Evolutionary conservation across 2,888 invertebrate genomes (phyloP).

Genomic region (Phengaris alcon): DNA sequence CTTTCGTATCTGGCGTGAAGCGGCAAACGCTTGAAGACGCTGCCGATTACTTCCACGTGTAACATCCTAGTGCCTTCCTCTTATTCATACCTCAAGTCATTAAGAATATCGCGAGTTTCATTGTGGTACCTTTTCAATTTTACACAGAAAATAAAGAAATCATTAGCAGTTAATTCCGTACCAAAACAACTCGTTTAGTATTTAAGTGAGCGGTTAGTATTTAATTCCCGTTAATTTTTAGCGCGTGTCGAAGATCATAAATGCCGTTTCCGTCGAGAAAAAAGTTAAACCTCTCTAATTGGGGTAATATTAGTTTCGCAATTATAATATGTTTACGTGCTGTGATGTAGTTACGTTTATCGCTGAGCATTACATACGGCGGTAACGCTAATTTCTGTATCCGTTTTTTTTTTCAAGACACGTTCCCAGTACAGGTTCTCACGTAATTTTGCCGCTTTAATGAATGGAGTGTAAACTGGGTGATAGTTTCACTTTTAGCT

Average conservation of each 20-base stretch:
- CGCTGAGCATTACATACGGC: conserved; percentile 8
- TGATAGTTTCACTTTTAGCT: conserved; percentile 27
- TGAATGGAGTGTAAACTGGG: conserved; percentile 27
- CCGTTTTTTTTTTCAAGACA: conserved; percentile 21
- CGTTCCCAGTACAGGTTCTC: conserved; percentile 25
- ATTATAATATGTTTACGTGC: conserved; percentile 24
- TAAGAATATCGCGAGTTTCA: background rate
- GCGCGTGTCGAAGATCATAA: conserved; percentile 18
- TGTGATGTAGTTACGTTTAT: conserved; percentile 17
- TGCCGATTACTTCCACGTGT: conserved; percentile 3
- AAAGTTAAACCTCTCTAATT: conserved; percentile 10
- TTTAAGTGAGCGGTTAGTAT: background rate
- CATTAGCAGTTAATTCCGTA: background rate
- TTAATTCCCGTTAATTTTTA: conserved; percentile 19
- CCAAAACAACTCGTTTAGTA: background rate
- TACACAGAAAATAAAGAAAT: background rate
- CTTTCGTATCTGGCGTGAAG: conserved; percentile 3
- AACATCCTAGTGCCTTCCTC: background rate
- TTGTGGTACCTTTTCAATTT: background rate
- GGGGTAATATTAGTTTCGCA: conserved; percentile 17
- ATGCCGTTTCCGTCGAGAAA: conserved; percentile 20
- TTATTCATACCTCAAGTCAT: background rate
- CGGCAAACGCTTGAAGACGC: background rate
- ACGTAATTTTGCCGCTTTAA: conserved; percentile 13
- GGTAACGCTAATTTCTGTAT: conserved; percentile 26